Percentiles rank a stretch among this genome's conserved stretches.
Conservation (phyloP, 1,140 invertebrate genomes). For the Drosophila pectinifera region DNA sequence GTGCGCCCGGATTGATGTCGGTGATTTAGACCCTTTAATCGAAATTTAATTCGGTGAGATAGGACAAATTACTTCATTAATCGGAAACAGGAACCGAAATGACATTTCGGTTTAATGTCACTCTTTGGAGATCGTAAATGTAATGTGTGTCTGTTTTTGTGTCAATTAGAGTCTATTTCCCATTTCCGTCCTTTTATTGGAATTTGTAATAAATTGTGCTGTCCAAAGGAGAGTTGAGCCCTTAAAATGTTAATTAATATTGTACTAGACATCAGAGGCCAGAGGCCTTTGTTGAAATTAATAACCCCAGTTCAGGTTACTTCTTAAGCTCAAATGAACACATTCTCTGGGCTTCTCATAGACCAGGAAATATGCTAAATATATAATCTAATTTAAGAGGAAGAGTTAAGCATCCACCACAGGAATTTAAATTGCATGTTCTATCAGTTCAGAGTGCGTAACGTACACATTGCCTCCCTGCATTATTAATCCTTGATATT, state of each 20-base stretch:
- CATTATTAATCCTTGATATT: conserved; percentile 30
- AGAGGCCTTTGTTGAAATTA: neutral
- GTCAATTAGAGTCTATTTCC: conserved; percentile 11
- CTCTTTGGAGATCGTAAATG: neutral
- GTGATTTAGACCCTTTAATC: conserved; percentile 20
- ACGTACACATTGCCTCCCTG: neutral
- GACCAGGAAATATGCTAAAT: no score
- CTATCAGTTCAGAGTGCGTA: neutral
- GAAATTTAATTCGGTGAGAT: conserved; percentile 26
- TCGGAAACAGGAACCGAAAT: conserved; percentile 13
- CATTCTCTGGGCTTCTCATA: no score
- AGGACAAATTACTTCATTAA: conserved; percentile 47
- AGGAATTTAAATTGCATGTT: neutral
- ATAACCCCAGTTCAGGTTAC: neutral
- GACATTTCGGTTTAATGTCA: conserved; percentile 2
- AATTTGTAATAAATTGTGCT: conserved; percentile 4
- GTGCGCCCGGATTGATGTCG: conserved; percentile 20
- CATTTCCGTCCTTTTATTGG: neutral
- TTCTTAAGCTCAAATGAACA: neutral
- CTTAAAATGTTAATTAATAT: neutral
- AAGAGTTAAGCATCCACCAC: neutral
- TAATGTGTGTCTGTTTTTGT: neutral
- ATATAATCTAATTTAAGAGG: no score
- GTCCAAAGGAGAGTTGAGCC: neutral
- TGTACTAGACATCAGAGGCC: neutral